Percentiles rank a stretch among this genome's conserved stretches.
These are phyloP conservation scores for Rugalucina vietnamica DNA, from an alignment of 2,888 invertebrate species.

Conservation along the genomic window DNA sequence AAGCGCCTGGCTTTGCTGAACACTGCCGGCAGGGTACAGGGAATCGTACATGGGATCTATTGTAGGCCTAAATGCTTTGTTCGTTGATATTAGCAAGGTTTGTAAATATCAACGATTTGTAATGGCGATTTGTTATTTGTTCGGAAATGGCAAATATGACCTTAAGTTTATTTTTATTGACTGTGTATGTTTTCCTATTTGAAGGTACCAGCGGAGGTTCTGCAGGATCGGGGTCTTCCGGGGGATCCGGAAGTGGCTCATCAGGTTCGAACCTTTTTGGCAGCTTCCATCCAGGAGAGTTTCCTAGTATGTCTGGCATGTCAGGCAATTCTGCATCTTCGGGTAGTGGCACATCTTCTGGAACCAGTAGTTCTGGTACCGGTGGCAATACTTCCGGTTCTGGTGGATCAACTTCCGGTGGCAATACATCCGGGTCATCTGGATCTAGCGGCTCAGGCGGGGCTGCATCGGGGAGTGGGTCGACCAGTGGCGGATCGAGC, in stretches of 20 bases:
- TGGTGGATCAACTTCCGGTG: background rate
- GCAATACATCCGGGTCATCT: background rate
- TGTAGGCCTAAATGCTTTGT: no score
- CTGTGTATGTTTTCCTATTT: background rate
- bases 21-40: no score
- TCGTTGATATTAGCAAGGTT: no score
- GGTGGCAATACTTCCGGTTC: background rate
- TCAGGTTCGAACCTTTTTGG: background rate
- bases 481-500: background rate
- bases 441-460: background rate
- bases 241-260: background rate
- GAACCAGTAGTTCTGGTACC: no score
- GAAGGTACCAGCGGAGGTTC: background rate
- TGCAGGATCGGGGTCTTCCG: no score
- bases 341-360: background rate
- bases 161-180: no score
- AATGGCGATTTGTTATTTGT: no score
- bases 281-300: background rate
- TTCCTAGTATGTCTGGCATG: background rate
- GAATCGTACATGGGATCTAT: no score
- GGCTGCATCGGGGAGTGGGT: background rate
- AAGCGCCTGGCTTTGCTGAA: no score
- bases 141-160: no score
- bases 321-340: background rate
- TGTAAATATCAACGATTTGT: no score